Evolutionary conservation across 2,113 vertebrate genomes (phyloP).

Genomic region (Chelonoidis abingdonii): DNA sequence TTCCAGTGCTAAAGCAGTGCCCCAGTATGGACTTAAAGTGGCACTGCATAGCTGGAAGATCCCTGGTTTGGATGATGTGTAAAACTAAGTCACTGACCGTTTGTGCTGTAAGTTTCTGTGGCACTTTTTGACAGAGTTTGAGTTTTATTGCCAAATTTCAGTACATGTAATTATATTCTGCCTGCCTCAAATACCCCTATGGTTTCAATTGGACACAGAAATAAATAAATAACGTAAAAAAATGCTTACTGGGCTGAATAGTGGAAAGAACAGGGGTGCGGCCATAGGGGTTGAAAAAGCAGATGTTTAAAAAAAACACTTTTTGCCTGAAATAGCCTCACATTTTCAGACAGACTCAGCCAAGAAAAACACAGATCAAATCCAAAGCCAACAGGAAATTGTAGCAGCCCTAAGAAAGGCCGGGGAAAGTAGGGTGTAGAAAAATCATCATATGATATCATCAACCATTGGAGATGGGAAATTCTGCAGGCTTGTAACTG

Average conservation of each 20-base stretch:
- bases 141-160: background rate
- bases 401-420: slow-evolving; percentile 49
- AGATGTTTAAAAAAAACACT: background rate
- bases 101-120: background rate
- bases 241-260: slow-evolving; percentile 31
- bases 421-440: slow-evolving; percentile 50
- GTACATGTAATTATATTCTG: background rate
- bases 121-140: background rate
- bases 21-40: accelerated
- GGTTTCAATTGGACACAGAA: background rate
- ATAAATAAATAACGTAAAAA: background rate
- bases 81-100: accelerated
- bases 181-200: background rate
- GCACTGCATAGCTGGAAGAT: background rate
- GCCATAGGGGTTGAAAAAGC: slow-evolving; percentile 27
- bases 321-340: slow-evolving; percentile 66
- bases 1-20: background rate
- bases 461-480: slow-evolving; percentile 65
- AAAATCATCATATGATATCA: slow-evolving; percentile 61
- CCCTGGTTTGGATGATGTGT: background rate
- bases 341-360: slow-evolving; percentile 52
- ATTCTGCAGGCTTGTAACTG: slow-evolving; percentile 24
- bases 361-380: slow-evolving; percentile 65
- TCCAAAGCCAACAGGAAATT: slow-evolving; percentile 71
- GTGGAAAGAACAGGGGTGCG: slow-evolving; percentile 17